Evolutionary conservation across 1,140 invertebrate species (phyloP).

Genomic region (Bicyclus anynana): DNA sequence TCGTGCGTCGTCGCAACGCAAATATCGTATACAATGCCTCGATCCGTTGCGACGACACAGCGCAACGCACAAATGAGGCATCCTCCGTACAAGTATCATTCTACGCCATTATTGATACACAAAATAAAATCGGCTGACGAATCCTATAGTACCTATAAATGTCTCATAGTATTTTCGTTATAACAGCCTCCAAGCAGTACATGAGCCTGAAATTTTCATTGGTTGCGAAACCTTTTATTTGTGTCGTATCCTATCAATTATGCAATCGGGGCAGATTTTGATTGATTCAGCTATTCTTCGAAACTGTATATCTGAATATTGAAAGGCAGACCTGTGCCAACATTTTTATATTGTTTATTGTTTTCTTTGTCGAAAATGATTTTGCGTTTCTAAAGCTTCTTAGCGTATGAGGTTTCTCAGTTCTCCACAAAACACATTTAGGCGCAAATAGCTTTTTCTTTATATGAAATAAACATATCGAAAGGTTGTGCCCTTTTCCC

Average conservation of each 20-base stretch:
- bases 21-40: no score
- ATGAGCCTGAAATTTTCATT: background rate
- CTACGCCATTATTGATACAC: no score
- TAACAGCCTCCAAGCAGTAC: no score
- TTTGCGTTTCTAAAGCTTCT: slow-evolving; percentile 5
- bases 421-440: background rate
- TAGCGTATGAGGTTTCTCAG: background rate
- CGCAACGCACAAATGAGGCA: no score
- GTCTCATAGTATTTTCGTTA: no score
- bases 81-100: no score
- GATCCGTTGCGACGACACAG: no score
- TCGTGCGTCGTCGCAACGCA: no score
- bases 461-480: no score
- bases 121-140: no score
- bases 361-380: slow-evolving; percentile 16
- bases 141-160: no score
- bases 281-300: slow-evolving; percentile 40
- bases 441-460: background rate
- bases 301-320: slow-evolving; percentile 40
- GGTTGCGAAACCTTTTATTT: slow-evolving; percentile 11
- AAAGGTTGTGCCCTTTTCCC: no score
- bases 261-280: slow-evolving; percentile 50
- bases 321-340: slow-evolving; percentile 47
- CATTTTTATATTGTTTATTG: slow-evolving; percentile 33
- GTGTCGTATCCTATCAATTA: slow-evolving; percentile 30